Conservation (phyloP, 2,113 vertebrate genomes). For the Neolamprologus sp. region DNA sequence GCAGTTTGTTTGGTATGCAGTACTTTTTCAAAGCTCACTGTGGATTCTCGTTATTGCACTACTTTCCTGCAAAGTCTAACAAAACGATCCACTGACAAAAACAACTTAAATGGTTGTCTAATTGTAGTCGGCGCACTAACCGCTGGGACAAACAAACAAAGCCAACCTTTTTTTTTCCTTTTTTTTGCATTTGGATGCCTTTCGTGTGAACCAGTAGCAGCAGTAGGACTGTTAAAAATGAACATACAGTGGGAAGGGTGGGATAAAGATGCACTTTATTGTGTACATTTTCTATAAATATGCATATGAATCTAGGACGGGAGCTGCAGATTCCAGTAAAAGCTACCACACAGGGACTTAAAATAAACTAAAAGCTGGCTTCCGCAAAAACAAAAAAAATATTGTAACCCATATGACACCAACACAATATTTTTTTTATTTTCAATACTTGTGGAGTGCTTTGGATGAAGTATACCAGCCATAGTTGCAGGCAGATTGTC, state of each 20-base stretch:
- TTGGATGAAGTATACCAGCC: neutral
- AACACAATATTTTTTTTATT: neutral
- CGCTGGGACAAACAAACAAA: neutral
- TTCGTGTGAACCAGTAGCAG: neutral
- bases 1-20: neutral
- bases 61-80: neutral
- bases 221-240: neutral
- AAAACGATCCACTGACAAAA: neutral
- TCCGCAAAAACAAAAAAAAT: neutral
- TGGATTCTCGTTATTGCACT: neutral
- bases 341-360: neutral
- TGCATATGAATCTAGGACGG: neutral
- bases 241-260: neutral
- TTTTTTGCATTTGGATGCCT: neutral
- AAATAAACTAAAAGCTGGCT: neutral
- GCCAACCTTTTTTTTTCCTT: accelerated
- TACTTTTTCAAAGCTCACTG: neutral
- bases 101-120: neutral
- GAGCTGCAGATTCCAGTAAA: neutral
- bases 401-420: neutral
- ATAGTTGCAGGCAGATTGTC: neutral
- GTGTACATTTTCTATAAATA: neutral
- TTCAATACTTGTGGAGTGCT: neutral
- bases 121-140: neutral
- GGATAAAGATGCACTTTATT: neutral